A percentile compares a stretch with the other conserved stretches of the same genome.
These are phyloP conservation scores for Diarsia dahlii DNA, from an alignment of 2,888 invertebrate species.

Conservation along the genomic window DNA sequence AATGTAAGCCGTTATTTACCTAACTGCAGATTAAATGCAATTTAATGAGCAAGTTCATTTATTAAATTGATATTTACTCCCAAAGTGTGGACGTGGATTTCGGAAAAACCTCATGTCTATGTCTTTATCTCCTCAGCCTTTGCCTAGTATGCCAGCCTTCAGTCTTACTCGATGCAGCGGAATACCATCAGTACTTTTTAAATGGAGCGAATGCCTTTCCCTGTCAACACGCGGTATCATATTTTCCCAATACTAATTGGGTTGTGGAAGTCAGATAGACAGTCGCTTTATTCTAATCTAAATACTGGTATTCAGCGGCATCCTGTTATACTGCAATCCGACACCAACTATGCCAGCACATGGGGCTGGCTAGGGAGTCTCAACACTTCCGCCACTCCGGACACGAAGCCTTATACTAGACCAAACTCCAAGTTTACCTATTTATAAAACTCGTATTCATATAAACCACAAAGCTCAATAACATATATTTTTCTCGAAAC, in stretches of 20 bases:
- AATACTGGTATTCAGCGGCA: too few species aligned
- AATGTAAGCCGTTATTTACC: conserved; percentile 21
- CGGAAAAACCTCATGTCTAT: neutral
- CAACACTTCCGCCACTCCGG: neutral
- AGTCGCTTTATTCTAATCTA: too few species aligned
- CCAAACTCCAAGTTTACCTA: neutral
- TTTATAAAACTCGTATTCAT: neutral
- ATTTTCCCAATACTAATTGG: too few species aligned
- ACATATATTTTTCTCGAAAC: conserved; percentile 34
- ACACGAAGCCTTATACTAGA: neutral
- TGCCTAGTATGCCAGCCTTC: neutral
- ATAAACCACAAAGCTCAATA: conserved; percentile 26
- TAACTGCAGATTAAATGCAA: conserved; percentile 13
- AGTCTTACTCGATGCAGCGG: neutral
- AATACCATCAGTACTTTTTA: neutral
- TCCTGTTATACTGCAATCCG: too few species aligned
- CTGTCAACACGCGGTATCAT: neutral
- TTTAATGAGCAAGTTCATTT: conserved; percentile 5
- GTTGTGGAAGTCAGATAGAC: too few species aligned
- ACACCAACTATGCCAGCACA: neutral
- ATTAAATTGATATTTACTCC: neutral
- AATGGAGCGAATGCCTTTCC: neutral
- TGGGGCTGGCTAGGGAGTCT: neutral
- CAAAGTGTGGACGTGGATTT: neutral
- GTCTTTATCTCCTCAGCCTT: neutral